Evolutionary conservation across 2,113 vertebrate species (phyloP).

Genomic region (Leucosticte australis): DNA sequence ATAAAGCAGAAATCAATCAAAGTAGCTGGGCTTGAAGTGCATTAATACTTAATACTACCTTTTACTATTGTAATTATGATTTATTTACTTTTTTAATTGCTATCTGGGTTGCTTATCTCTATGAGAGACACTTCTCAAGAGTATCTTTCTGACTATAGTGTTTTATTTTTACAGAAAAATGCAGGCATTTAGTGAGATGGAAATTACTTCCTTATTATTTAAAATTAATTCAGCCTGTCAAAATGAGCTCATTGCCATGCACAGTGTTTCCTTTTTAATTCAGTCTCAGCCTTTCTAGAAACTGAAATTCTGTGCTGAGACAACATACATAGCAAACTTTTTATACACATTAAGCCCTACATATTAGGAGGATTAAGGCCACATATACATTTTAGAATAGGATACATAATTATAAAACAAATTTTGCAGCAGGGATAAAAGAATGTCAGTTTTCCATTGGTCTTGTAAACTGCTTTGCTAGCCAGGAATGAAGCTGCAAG

Average conservation of each 20-base stretch:
- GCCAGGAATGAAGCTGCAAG: background rate
- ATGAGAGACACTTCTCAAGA: slow-evolving; percentile 46
- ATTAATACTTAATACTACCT: slow-evolving; percentile 54
- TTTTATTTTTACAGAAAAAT: slow-evolving; percentile 52
- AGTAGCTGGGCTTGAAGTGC: slow-evolving; percentile 23
- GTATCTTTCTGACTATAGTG: slow-evolving; percentile 36
- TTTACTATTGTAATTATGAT: slow-evolving; percentile 55
- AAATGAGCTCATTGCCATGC: slow-evolving; percentile 59
- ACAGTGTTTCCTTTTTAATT: slow-evolving; percentile 33
- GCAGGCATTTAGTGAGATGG: slow-evolving; percentile 28
- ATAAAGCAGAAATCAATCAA: slow-evolving; percentile 64
- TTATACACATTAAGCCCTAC: slow-evolving; percentile 49
- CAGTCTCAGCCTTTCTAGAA: slow-evolving; percentile 37
- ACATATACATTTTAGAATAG: slow-evolving; percentile 48
- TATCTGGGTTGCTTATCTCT: slow-evolving; percentile 51
- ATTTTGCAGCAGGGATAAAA: slow-evolving; percentile 31
- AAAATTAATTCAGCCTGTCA: slow-evolving; percentile 52
- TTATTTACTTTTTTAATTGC: slow-evolving; percentile 72
- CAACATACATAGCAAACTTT: slow-evolving; percentile 16
- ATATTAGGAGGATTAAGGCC: slow-evolving; percentile 53
- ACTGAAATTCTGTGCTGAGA: slow-evolving; percentile 47
- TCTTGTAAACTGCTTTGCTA: slow-evolving; percentile 32
- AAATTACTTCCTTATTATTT: slow-evolving; percentile 65
- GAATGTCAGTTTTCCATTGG: background rate
- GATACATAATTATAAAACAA: slow-evolving; percentile 26